Percentiles rank a stretch among this genome's conserved stretches.
These are phyloP conservation scores for Platycnemis pennipes DNA, from an alignment of 2,888 invertebrate species.

Conservation along the genomic window DNA sequence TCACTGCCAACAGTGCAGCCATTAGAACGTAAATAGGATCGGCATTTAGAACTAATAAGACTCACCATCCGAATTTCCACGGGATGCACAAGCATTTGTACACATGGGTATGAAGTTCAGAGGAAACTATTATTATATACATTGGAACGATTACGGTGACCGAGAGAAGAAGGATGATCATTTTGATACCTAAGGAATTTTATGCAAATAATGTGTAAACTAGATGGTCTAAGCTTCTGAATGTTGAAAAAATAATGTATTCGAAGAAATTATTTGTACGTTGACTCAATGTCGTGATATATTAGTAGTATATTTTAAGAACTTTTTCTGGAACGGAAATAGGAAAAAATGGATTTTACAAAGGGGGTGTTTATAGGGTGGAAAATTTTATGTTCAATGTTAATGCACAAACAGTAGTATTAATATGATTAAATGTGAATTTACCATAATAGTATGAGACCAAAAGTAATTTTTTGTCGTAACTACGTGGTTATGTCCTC, in stretches of 20 bases:
- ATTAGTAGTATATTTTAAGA: neutral
- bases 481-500: neutral
- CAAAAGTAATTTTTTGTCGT: slow-evolving; percentile 12
- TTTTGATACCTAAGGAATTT: neutral
- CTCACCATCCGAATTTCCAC: no score
- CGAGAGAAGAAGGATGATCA: neutral
- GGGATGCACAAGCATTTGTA: no score
- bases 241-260: neutral
- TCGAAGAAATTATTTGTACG: neutral
- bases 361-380: neutral
- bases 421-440: slow-evolving; percentile 37
- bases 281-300: slow-evolving; percentile 33
- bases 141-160: neutral
- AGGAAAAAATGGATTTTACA: neutral
- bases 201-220: neutral
- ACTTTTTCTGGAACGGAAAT: neutral
- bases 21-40: no score
- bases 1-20: no score
- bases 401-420: neutral
- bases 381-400: slow-evolving; percentile 1
- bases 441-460: neutral
- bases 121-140: no score
- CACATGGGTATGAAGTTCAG: no score
- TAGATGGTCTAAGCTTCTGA: neutral
- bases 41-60: no score